These are phyloP conservation scores for Therioaphis trifolii DNA, from an alignment of 2,888 invertebrate genomes.

Conservation along the genomic window DNA sequence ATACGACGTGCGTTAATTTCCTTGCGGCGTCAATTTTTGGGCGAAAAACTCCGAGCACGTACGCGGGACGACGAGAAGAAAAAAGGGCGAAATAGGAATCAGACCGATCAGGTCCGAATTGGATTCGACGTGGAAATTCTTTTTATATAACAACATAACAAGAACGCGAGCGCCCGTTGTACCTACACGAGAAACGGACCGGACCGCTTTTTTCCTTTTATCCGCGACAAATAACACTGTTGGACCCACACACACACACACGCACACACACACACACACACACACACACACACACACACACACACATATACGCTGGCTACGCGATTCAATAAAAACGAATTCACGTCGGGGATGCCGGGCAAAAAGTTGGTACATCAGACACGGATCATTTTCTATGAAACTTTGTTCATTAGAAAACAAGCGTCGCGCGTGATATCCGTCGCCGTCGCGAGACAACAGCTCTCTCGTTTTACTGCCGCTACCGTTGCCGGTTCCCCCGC, in stretches of 20 bases:
- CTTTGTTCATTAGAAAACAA: conserved; percentile 41
- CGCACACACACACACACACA: not conserved
- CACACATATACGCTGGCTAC: not conserved
- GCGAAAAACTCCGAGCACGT: conserved; percentile 42
- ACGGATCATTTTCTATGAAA: conserved; percentile 50
- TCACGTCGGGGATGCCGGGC: not conserved
- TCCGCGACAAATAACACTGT: too few relatives aligned
- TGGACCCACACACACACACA: not conserved
- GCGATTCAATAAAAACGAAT: conserved; percentile 28
- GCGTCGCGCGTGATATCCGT: not conserved
- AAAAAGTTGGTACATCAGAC: not conserved
- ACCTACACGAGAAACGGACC: not conserved
- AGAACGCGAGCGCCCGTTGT: not conserved
- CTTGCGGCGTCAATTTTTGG: conserved; percentile 21
- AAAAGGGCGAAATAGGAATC: not conserved
- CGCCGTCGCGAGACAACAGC: not conserved
- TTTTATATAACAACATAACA: not conserved
- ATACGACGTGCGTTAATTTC: conserved; percentile 31
- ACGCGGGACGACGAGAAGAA: not conserved
- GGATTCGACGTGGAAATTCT: not conserved
- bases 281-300: not conserved
- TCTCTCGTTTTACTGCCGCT: not conserved
- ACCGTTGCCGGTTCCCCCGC: not conserved
- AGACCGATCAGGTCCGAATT: not conserved
- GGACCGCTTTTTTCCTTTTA: too few relatives aligned